These are phyloP conservation scores for Acronicta aceris DNA, from an alignment of 2,888 invertebrate genomes.

Conservation along the genomic window DNA sequence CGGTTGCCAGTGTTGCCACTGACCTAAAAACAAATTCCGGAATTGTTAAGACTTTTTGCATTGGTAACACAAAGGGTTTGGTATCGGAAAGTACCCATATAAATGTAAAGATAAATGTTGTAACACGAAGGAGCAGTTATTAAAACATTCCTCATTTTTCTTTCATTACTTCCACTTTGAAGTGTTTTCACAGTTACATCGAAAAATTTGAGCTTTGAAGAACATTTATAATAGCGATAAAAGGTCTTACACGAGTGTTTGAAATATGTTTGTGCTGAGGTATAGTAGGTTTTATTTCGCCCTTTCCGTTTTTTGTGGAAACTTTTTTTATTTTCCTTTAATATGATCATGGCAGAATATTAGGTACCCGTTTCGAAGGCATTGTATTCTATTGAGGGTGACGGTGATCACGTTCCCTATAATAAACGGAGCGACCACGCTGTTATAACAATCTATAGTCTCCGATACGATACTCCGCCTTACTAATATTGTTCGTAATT, in stretches of 20 bases:
- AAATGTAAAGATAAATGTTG: conserved; percentile 51
- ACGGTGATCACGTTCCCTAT: conserved; percentile 63
- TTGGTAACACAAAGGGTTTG: conserved; percentile 51
- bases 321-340: conserved; percentile 68
- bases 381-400: conserved; percentile 66
- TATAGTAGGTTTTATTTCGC: conserved; percentile 56
- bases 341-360: conserved; percentile 66
- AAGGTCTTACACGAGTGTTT: conserved; percentile 45
- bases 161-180: conserved; percentile 57
- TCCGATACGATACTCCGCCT: conserved; percentile 11
- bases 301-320: conserved; percentile 45
- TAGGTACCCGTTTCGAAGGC: conserved; percentile 54
- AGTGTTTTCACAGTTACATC: conserved; percentile 39
- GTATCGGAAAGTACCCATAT: conserved; percentile 39
- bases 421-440: conserved; percentile 55
- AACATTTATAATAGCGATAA: conserved; percentile 39
- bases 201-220: conserved; percentile 39
- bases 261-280: conserved; percentile 51
- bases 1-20: conserved; percentile 40
- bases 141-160: conserved; percentile 58
- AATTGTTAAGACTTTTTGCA: conserved; percentile 53
- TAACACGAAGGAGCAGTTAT: conserved; percentile 53
- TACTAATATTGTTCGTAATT: conserved; percentile 27
- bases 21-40: conserved; percentile 57
- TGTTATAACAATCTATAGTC: conserved; percentile 51